Conservation (phyloP, 2,888 invertebrate species). For the Drosophila greeni region DNA sequence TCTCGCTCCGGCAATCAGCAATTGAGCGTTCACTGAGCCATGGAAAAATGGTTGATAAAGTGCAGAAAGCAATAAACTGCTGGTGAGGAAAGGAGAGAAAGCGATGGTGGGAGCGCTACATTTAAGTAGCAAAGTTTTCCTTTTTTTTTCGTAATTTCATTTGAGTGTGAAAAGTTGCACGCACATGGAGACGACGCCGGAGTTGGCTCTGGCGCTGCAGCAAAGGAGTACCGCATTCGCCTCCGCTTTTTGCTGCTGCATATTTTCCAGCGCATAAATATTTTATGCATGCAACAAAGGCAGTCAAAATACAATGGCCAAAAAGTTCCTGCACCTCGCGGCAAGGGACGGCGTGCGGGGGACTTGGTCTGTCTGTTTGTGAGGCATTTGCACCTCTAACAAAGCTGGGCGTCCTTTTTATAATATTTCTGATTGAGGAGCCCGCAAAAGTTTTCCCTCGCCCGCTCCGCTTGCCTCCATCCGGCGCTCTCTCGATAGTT, state of each 20-base stretch:
- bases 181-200: constrained; percentile 46
- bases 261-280: constrained; percentile 70
- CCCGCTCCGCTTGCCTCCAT: constrained; percentile 40
- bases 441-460: constrained; percentile 46
- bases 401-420: constrained; percentile 65
- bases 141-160: constrained; percentile 70
- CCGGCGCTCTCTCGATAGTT: constrained; percentile 62
- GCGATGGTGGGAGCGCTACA: constrained; percentile 47
- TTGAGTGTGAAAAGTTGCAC: constrained; percentile 74
- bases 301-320: constrained; percentile 63
- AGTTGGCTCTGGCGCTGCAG: constrained; percentile 1
- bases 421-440: constrained; percentile 62
- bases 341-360: constrained; percentile 12
- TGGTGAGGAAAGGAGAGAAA: constrained; percentile 23
- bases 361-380: constrained; percentile 51
- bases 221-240: constrained; percentile 9
- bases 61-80: constrained; percentile 60
- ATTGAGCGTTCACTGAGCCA: constrained; percentile 75
- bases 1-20: constrained; percentile 40
- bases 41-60: constrained; percentile 76
- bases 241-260: constrained; percentile 59
- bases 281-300: constrained; percentile 71
- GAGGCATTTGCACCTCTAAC: constrained; percentile 66
- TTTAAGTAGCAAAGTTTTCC: constrained; percentile 68
- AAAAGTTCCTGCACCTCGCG: constrained; percentile 52